Evolutionary conservation across 2,888 invertebrate genomes (phyloP).

Genomic region (Thalpophila matura): DNA sequence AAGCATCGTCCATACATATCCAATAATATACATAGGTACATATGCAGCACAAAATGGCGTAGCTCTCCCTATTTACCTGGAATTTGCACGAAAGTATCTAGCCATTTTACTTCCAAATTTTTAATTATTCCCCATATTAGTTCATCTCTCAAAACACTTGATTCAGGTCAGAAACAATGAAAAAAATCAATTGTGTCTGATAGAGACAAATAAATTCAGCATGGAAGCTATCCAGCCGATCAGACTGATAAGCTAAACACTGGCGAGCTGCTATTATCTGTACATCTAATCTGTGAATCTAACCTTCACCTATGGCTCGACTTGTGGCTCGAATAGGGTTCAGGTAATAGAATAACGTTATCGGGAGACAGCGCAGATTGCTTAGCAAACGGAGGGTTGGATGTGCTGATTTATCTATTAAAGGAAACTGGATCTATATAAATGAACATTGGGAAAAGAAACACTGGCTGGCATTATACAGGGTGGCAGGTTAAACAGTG

Average conservation of each 20-base stretch:
- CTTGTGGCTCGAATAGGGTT: slow-evolving; percentile 38
- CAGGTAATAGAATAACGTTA: slow-evolving; percentile 65
- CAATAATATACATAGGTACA: too few species aligned
- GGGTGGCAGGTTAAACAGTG: too few species aligned
- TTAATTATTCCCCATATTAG: not conserved
- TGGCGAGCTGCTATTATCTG: slow-evolving; percentile 4
- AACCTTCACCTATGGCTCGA: slow-evolving; percentile 49
- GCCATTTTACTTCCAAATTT: slow-evolving; percentile 5
- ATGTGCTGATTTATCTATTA: slow-evolving; percentile 3
- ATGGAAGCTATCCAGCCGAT: slow-evolving; percentile 17
- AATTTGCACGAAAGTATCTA: slow-evolving; percentile 8
- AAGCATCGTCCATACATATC: too few species aligned
- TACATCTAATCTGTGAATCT: slow-evolving; percentile 35
- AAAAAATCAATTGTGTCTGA: too few species aligned
- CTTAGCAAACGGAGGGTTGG: slow-evolving; percentile 23
- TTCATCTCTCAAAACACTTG: too few species aligned
- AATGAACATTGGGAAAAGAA: not conserved
- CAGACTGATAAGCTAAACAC: slow-evolving; percentile 29
- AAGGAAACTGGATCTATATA: not conserved
- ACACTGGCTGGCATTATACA: not conserved
- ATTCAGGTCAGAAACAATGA: too few species aligned
- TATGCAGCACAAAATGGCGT: not conserved
- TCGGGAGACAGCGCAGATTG: slow-evolving; percentile 45
- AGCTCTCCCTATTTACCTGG: slow-evolving; percentile 1
- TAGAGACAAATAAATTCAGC: slow-evolving; percentile 41